phyloP scores from a whole-genome alignment of 92 coral and sea anemone genomes.

The Porites divaricata region DNA sequence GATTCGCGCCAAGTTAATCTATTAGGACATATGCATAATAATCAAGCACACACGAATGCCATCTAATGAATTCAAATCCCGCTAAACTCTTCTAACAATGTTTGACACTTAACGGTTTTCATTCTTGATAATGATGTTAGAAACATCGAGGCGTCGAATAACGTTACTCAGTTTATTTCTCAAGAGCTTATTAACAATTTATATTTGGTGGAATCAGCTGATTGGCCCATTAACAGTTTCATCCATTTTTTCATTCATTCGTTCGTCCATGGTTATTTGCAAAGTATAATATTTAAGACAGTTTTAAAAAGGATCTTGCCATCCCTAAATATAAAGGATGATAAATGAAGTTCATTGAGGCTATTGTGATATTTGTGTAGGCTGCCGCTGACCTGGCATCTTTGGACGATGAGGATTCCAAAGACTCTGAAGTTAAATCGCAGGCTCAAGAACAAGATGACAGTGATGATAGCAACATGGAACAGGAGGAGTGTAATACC shows the following conservation, averaged over 20 bases:
- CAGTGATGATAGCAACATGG: not conserved
- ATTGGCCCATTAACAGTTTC: not conserved
- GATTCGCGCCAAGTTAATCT: too few species aligned
- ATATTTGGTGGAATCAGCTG: not conserved
- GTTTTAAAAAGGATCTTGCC: too few species aligned
- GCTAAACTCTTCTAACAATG: too few species aligned
- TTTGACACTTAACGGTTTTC: too few species aligned
- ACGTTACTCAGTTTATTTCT: not conserved
- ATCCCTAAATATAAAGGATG: not conserved
- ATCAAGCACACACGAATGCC: too few species aligned
- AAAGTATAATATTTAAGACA: too few species aligned
- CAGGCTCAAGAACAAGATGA: constrained; percentile 10
- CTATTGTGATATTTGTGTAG: not conserved
- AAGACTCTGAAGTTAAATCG: constrained; percentile 8
- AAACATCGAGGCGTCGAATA: too few species aligned
- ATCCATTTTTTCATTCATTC: not conserved
- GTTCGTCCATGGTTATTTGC: not conserved
- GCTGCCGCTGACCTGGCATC: constrained; percentile 30
- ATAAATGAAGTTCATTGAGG: not conserved
- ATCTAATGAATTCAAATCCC: too few species aligned
- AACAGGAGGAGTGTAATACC: constrained; percentile 4
- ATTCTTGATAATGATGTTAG: too few species aligned
- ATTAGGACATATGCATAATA: too few species aligned
- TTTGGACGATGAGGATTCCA: not conserved
- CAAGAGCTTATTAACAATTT: not conserved